Evolutionary conservation across 2,888 invertebrate genomes (phyloP).

Genomic region (Drosophila lutescens): DNA sequence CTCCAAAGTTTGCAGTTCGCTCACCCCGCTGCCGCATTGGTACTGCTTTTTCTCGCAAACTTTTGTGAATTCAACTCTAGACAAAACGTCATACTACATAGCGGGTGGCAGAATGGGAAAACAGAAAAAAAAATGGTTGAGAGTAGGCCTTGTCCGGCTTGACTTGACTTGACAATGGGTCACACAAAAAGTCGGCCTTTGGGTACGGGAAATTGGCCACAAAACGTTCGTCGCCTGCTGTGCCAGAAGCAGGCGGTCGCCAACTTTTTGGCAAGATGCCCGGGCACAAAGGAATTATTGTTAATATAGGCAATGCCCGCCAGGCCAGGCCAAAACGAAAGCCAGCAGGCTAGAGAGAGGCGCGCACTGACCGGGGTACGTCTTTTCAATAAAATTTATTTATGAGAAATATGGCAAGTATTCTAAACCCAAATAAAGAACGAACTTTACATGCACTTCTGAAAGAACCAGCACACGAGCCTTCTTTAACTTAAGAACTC

Average conservation of each 20-base stretch:
- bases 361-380: slow-evolving; percentile 33
- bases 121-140: not conserved
- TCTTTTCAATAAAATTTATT: slow-evolving; percentile 65
- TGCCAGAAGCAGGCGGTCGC: slow-evolving; percentile 43
- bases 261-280: slow-evolving; percentile 72
- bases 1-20: slow-evolving; percentile 5
- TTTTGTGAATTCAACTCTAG: slow-evolving; percentile 25
- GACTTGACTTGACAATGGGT: slow-evolving; percentile 61
- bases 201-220: slow-evolving; percentile 68
- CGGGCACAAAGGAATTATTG: slow-evolving; percentile 72
- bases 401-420: slow-evolving; percentile 68
- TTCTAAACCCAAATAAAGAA: slow-evolving; percentile 41
- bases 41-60: not conserved
- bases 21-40: not conserved
- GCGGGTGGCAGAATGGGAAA: not conserved
- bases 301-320: slow-evolving; percentile 69
- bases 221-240: slow-evolving; percentile 75
- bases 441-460: slow-evolving; percentile 30
- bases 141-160: slow-evolving; percentile 45
- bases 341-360: slow-evolving; percentile 20
- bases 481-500: too few species aligned
- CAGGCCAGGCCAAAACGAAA: slow-evolving; percentile 12
- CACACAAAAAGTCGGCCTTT: slow-evolving; percentile 31
- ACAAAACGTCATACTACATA: slow-evolving; percentile 3
- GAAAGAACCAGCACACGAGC: not conserved